A percentile compares a stretch with the other conserved stretches of the same genome.
phyloP scores from a whole-genome alignment of 2,888 invertebrate species.

The Cryptocephalus moraei region DNA sequence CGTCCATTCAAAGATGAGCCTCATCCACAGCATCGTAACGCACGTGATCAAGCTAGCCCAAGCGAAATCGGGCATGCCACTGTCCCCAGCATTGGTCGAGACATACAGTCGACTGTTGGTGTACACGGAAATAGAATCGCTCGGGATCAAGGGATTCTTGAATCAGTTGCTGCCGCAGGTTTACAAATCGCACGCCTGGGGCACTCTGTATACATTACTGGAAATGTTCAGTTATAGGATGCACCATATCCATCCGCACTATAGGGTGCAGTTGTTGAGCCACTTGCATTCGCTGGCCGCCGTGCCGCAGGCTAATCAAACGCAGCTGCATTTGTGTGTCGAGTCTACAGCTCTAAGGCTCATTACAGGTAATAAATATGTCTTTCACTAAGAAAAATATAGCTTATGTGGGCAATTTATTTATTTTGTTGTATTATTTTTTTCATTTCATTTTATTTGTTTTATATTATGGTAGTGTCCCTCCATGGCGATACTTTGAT shows the following conservation, averaged over 20 bases:
- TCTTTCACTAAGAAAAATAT: background rate
- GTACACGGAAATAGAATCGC: slow-evolving; percentile 92
- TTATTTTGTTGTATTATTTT: no score
- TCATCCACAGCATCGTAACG: slow-evolving; percentile 59
- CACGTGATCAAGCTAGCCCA: slow-evolving; percentile 87
- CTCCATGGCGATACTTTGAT: no score
- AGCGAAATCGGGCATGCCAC: slow-evolving; percentile 70
- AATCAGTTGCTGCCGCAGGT: slow-evolving; percentile 83
- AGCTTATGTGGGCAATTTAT: no score
- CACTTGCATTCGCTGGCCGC: slow-evolving; percentile 86
- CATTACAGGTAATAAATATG: slow-evolving; percentile 27
- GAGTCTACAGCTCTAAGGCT: slow-evolving; percentile 36
- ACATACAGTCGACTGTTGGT: slow-evolving; percentile 88
- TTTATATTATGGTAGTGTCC: no score
- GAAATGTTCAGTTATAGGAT: slow-evolving; percentile 96
- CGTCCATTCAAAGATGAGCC: slow-evolving; percentile 90
- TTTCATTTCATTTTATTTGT: no score
- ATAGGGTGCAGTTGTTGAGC: slow-evolving; percentile 82
- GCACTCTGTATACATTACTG: slow-evolving; percentile 85
- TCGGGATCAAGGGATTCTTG: slow-evolving; percentile 94
- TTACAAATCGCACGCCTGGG: slow-evolving; percentile 82
- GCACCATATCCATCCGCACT: slow-evolving; percentile 94
- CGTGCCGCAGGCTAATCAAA: slow-evolving; percentile 89
- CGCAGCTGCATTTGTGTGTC: slow-evolving; percentile 79
- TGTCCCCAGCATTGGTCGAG: slow-evolving; percentile 87